These are phyloP conservation scores for Tetragonula clypearis DNA, from an alignment of 1,140 invertebrate species.

Conservation along the genomic window DNA sequence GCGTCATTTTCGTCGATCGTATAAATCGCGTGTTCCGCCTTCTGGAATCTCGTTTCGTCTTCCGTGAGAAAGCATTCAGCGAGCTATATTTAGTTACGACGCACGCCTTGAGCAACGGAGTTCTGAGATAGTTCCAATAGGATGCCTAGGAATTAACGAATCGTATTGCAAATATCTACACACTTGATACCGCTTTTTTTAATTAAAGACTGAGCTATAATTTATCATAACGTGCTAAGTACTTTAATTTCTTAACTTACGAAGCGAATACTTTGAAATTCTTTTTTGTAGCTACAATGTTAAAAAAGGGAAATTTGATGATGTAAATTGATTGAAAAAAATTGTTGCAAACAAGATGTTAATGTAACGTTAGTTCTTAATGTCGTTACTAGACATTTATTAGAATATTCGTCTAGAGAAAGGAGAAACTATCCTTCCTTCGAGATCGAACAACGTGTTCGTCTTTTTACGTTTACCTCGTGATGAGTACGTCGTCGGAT, in stretches of 20 bases:
- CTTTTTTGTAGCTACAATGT: too few species aligned
- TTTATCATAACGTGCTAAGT: too few species aligned
- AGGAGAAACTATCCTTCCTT: neutral
- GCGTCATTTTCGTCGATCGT: constrained; percentile 20
- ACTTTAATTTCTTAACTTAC: too few species aligned
- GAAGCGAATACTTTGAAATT: too few species aligned
- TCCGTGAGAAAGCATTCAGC: constrained; percentile 39
- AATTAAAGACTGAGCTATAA: too few species aligned
- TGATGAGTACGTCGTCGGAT: neutral
- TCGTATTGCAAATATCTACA: neutral
- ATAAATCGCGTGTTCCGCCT: constrained; percentile 17
- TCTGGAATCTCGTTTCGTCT: constrained; percentile 29
- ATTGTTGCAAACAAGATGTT: too few species aligned
- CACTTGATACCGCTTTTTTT: neutral
- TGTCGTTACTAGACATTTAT: neutral
- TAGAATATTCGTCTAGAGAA: neutral
- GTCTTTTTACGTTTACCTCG: neutral
- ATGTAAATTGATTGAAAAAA: too few species aligned
- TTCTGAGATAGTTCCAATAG: neutral
- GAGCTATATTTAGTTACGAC: too few species aligned
- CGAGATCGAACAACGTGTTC: neutral
- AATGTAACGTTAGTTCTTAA: neutral
- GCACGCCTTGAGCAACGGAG: neutral
- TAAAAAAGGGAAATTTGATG: too few species aligned
- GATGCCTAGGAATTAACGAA: neutral